Evolutionary conservation across 2,888 invertebrate species (phyloP), one percentile per base, ranked within the genome.

Genomic region (Baccha elongata): DNA sequence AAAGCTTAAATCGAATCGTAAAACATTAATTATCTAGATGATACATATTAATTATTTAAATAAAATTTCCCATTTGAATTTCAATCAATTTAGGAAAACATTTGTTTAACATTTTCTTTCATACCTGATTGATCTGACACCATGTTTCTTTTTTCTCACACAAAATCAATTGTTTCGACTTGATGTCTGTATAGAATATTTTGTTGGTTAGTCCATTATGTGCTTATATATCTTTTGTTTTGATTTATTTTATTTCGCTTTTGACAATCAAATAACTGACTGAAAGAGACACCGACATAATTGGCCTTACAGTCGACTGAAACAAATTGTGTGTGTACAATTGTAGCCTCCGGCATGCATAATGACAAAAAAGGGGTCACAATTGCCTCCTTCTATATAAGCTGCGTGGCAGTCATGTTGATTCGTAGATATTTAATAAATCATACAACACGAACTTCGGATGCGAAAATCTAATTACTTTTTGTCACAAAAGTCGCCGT

Each of bases 391-490:
- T 29, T 52, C 23, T 23, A 3, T 4, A 23, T 23, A 5, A 23
- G n/a, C n/a, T n/a, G 23, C 8, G 29, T 7, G 29, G 29, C 23
- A 5, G 23, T n/a, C 35, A 58, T n/a, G n/a, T n/a, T n/a, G n/a
- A n/a, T n/a, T 21, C 21, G 13, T 8, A 13, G n/a, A 52, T 3
- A 40, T 40, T 40, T 40, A 13, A 13, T 71, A 71, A 76, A 76
- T 71, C 64, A 64, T 55, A 76, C 11, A 15, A 52, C 35, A 55
- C 44, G 26, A 23, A 60, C 44, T 55, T 58, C 35, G 32, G 40
- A 79, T 74, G 55, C 23, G 58, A 69, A 68, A 75, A 75, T 64
- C 80, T 75, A 80, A 80, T 80, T 75, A 80, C 75, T 69, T 74
- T 74, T 48, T 75, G 75, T 74, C 68, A 58, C n/a, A n/a, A n/a